A percentile compares a stretch with the other conserved stretches of the same genome.
Conservation (phyloP, 2,113 vertebrate species). For the Odocoileus hemionus region DNA sequence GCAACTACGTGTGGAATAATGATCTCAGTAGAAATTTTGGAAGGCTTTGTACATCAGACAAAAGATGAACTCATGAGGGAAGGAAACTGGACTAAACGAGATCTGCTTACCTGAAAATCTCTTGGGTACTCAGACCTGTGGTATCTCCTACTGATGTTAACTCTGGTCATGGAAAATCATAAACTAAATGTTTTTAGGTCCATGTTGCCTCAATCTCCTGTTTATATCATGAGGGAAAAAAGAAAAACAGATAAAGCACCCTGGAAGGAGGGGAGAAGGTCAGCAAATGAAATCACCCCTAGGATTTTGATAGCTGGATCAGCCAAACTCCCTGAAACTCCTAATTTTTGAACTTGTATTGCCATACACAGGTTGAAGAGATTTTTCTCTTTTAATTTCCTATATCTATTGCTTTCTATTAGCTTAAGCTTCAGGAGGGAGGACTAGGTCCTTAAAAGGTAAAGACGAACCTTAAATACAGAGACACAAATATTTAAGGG, state of each 20-base stretch:
- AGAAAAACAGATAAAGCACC: not conserved
- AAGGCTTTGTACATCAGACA: not conserved
- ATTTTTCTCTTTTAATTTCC: not conserved
- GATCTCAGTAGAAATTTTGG: not conserved
- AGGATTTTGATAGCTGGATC: slow-evolving; percentile 29
- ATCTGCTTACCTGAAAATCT: not conserved
- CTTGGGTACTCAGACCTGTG: not conserved
- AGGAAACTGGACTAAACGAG: not conserved
- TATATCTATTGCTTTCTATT: not conserved
- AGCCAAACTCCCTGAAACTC: not conserved
- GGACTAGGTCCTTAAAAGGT: not conserved
- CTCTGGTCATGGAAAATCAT: slow-evolving; percentile 10
- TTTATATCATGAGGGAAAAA: not conserved
- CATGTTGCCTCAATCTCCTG: not conserved
- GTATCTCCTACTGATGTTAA: not conserved
- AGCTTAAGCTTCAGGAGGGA: not conserved
- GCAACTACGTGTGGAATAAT: not conserved
- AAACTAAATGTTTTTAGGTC: not conserved
- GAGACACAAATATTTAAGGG: not conserved
- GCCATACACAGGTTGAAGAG: not conserved
- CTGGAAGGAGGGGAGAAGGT: not conserved
- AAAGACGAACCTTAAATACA: not conserved
- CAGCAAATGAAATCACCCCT: slow-evolving; percentile 12
- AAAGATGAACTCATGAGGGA: not conserved
- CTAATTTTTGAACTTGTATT: not conserved